phyloP scores from a whole-genome alignment of 2,888 invertebrate species.

The Dynastes maya region DNA sequence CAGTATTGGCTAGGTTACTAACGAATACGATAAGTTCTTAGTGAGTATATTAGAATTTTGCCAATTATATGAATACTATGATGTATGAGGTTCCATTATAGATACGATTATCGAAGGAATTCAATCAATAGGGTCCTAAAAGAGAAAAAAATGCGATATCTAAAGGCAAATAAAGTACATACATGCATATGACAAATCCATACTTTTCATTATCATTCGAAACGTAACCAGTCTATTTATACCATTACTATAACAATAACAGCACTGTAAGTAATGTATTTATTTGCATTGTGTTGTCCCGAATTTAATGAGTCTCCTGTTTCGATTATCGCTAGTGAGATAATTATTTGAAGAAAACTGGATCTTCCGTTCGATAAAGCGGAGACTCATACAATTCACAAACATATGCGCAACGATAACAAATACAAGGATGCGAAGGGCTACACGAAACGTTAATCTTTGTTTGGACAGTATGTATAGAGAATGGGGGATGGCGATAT shows the following conservation, averaged over 20 bases:
- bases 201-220: background rate
- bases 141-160: no score
- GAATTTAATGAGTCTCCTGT: constrained; percentile 26
- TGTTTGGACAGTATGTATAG: constrained; percentile 11
- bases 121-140: no score
- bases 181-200: background rate
- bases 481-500: background rate
- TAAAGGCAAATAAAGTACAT: no score
- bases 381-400: background rate
- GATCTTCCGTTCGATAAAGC: constrained; percentile 19
- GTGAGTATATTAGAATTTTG: no score
- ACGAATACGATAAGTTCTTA: no score
- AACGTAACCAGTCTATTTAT: background rate
- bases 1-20: no score
- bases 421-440: background rate
- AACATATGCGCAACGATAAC: background rate
- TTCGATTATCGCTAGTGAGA: constrained; percentile 26
- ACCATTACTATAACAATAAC: background rate
- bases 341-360: constrained; percentile 40
- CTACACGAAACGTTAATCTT: constrained; percentile 8
- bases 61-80: no score
- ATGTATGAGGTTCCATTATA: no score
- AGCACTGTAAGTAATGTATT: background rate
- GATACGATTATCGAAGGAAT: no score
- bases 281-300: background rate